Conservation (phyloP, 2,797 vertebrate genomes). For the Acridotheres tristis region DNA sequence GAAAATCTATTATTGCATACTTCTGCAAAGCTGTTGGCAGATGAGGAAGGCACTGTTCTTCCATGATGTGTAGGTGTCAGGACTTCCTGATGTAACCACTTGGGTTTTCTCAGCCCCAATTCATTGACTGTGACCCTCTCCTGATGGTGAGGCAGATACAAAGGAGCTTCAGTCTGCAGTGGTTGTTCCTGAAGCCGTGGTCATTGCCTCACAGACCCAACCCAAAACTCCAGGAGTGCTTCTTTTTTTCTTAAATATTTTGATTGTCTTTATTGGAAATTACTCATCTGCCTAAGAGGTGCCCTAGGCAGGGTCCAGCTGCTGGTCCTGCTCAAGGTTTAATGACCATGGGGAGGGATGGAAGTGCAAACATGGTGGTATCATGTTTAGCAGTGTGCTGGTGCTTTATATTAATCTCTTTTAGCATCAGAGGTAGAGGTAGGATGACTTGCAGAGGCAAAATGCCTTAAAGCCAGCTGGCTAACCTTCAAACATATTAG, state of each 20-base stretch:
- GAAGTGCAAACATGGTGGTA: background rate
- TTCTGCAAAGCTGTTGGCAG: background rate
- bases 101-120: background rate
- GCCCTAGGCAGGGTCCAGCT: background rate
- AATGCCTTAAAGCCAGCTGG: constrained; percentile 31
- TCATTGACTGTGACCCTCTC: background rate
- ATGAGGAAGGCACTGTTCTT: background rate
- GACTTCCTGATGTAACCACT: background rate
- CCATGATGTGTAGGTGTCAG: accelerated
- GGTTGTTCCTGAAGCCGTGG: background rate
- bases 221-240: background rate
- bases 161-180: background rate
- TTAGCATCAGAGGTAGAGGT: constrained; percentile 11
- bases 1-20: background rate
- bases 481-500: constrained; percentile 32
- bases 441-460: constrained; percentile 34
- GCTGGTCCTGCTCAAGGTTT: background rate
- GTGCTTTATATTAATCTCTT: background rate
- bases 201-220: background rate
- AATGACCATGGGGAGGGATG: background rate
- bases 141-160: background rate
- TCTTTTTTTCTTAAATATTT: background rate
- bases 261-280: background rate
- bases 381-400: background rate
- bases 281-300: background rate